These are phyloP conservation scores for Carlito syrichta DNA, from an alignment of 2,113 vertebrate genomes.

Conservation along the genomic window DNA sequence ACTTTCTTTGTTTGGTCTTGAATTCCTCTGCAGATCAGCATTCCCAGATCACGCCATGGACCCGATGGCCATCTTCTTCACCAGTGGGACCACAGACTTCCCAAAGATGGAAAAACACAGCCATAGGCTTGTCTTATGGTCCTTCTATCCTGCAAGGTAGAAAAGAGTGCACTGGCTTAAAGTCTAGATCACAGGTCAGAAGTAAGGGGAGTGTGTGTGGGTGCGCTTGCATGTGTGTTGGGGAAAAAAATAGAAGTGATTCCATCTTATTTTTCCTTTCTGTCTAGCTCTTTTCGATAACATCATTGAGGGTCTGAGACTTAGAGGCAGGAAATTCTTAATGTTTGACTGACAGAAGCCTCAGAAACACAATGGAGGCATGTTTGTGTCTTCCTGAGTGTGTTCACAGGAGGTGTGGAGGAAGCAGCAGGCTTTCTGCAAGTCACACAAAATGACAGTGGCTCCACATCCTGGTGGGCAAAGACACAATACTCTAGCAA, in stretches of 20 bases:
- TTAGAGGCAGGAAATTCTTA: not conserved
- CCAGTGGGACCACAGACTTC: conserved; percentile 88
- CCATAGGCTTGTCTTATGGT: conserved; percentile 60
- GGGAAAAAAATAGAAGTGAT: not conserved
- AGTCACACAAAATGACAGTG: not conserved
- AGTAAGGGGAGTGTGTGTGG: not conserved
- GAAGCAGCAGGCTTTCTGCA: not conserved
- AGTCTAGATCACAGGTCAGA: not conserved
- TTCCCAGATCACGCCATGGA: conserved; percentile 83
- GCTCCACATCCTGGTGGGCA: not conserved
- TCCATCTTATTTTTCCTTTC: not conserved
- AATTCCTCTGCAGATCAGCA: conserved; percentile 77
- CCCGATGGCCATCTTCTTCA: conserved; percentile 87
- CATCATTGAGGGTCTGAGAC: not conserved
- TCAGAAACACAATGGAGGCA: not conserved
- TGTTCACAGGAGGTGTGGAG: not conserved
- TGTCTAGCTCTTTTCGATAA: not conserved
- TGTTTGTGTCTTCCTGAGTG: not conserved
- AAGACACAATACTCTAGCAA: not conserved
- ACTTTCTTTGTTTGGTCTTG: not conserved
- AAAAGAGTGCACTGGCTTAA: not conserved
- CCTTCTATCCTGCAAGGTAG: conserved; percentile 61
- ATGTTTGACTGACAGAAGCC: not conserved
- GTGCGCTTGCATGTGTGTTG: no score
- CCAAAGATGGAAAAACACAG: conserved; percentile 88